These are phyloP conservation scores for Hemicordylus capensis DNA, from an alignment of 2,113 vertebrate species.

Conservation along the genomic window DNA sequence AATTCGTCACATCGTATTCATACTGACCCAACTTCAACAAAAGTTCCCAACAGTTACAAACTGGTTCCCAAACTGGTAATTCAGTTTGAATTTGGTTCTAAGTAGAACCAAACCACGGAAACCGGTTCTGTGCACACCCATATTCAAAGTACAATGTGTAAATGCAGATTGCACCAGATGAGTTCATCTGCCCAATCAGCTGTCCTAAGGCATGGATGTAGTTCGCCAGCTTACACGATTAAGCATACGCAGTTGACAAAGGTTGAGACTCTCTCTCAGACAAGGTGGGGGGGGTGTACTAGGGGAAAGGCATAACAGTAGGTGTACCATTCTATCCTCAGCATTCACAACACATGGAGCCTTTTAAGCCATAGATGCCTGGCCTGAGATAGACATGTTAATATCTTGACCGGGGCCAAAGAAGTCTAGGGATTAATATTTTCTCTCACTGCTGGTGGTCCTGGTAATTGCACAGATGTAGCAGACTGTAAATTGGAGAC, in stretches of 20 bases:
- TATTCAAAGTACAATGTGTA: fast-evolving
- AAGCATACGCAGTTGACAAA: background rate
- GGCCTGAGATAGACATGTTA: slow-evolving; percentile 54
- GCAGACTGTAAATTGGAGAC: slow-evolving; percentile 75
- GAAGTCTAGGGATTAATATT: slow-evolving; percentile 69
- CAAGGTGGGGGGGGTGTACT: background rate
- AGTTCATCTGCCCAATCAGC: background rate
- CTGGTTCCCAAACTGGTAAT: too few species aligned
- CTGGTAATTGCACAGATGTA: slow-evolving; percentile 77
- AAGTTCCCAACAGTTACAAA: too few species aligned
- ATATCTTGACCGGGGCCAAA: slow-evolving; percentile 66
- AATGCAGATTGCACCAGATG: background rate
- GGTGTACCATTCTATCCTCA: slow-evolving; percentile 18
- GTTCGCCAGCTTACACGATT: background rate
- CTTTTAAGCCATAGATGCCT: background rate
- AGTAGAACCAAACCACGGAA: too few species aligned
- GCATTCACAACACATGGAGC: slow-evolving; percentile 33
- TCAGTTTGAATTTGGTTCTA: too few species aligned
- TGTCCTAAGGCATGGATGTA: background rate
- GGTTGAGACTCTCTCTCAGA: background rate
- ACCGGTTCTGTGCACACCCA: too few species aligned
- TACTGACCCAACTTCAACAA: too few species aligned
- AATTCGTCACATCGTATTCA: too few species aligned
- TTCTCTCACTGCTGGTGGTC: slow-evolving; percentile 78
- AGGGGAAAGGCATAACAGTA: background rate